Conservation (phyloP, 1,140 invertebrate genomes). For the Ceratina japonica region DNA sequence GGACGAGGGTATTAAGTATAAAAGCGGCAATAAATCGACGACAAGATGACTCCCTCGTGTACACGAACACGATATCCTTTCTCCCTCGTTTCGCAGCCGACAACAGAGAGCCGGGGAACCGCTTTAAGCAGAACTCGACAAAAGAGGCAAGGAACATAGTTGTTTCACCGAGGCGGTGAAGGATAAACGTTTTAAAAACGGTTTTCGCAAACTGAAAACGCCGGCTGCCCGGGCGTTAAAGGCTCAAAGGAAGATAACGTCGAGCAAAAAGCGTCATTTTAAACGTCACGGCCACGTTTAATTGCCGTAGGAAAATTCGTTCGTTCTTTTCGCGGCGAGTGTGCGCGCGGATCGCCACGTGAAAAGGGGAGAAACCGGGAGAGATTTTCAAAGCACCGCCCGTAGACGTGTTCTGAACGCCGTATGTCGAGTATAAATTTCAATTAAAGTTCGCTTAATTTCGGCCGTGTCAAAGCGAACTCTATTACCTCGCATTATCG, state of each 20-base stretch:
- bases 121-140: not conserved
- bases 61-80: too few species aligned
- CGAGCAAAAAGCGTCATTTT: slow-evolving; percentile 29
- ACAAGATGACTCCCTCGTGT: too few species aligned
- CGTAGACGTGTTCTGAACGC: not conserved
- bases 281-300: slow-evolving; percentile 28
- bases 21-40: not conserved
- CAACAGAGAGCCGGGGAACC: not conserved
- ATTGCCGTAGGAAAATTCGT: slow-evolving; percentile 33
- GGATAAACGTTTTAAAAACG: slow-evolving; percentile 34
- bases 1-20: not conserved
- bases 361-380: not conserved
- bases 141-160: not conserved
- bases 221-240: not conserved
- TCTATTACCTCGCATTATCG: slow-evolving; percentile 61
- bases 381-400: slow-evolving; percentile 4
- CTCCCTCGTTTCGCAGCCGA: not conserved
- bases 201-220: slow-evolving; percentile 6
- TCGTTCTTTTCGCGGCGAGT: not conserved
- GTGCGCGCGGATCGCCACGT: not conserved
- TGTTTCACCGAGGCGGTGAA: slow-evolving; percentile 13
- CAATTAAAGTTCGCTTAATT: slow-evolving; percentile 63
- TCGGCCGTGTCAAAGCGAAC: slow-evolving; percentile 51
- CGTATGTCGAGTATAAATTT: slow-evolving; percentile 50
- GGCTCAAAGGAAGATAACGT: slow-evolving; percentile 38